These are phyloP conservation scores for Andrena flavipes DNA, from an alignment of 2,888 invertebrate species.

Conservation along the genomic window DNA sequence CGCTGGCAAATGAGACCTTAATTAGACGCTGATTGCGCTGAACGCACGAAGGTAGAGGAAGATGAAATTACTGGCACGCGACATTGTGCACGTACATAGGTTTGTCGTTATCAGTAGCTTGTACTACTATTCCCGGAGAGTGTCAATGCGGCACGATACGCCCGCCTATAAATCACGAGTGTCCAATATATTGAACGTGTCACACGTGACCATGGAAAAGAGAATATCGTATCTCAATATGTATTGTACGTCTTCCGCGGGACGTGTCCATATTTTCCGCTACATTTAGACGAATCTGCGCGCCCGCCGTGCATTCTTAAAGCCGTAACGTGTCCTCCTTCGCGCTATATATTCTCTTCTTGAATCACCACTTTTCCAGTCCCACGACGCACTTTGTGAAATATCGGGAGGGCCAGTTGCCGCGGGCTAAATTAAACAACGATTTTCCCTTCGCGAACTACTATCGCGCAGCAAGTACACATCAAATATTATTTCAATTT, in stretches of 20 bases:
- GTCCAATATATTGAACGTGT: conserved; percentile 32
- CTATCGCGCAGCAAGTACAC: background rate
- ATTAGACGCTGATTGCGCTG: background rate
- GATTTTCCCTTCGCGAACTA: background rate
- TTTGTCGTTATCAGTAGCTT: conserved; percentile 16
- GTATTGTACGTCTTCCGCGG: conserved; percentile 21
- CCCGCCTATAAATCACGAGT: conserved; percentile 34
- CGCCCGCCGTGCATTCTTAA: background rate
- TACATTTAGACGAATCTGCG: conserved; percentile 28
- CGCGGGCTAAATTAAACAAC: background rate
- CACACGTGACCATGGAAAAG: conserved; percentile 44
- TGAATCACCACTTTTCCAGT: background rate
- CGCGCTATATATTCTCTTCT: background rate
- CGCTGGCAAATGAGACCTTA: background rate
- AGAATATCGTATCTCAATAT: conserved; percentile 39
- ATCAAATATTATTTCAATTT: background rate
- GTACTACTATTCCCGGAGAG: conserved; percentile 13
- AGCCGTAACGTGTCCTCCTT: background rate
- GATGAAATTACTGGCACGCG: background rate
- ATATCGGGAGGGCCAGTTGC: background rate
- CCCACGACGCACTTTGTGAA: background rate
- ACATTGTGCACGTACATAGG: background rate
- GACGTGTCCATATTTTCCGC: conserved; percentile 28
- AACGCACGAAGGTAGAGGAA: background rate
- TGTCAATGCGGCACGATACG: conserved; percentile 31